phyloP scores from a whole-genome alignment of 1,140 invertebrate species.

The Akabosia matsudoensis region DNA sequence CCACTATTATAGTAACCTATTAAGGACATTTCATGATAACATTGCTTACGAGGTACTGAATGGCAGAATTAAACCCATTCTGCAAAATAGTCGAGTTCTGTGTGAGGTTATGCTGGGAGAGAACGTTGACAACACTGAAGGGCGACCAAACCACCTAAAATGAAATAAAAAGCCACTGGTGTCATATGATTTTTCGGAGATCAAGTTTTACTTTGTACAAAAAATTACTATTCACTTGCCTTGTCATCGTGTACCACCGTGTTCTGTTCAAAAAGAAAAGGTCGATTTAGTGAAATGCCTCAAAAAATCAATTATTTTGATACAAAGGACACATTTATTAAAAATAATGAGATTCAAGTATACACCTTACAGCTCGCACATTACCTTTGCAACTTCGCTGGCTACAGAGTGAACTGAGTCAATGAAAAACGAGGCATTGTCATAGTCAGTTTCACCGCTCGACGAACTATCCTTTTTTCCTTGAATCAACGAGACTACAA shows the following conservation, averaged over 20 bases:
- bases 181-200: too few species aligned
- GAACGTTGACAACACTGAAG: slow-evolving; percentile 43
- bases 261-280: not conserved
- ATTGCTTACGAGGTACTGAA: slow-evolving; percentile 8
- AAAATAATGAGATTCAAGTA: not conserved
- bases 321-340: too few species aligned
- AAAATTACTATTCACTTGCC: too few species aligned
- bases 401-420: not conserved
- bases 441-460: not conserved
- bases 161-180: too few species aligned
- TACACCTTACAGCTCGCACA: not conserved
- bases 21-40: not conserved
- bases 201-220: too few species aligned
- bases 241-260: slow-evolving; percentile 19
- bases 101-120: slow-evolving; percentile 26
- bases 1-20: too few species aligned
- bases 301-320: not conserved
- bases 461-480: not conserved
- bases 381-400: slow-evolving; percentile 16
- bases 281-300: not conserved
- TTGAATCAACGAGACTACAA: not conserved
- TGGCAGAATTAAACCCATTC: slow-evolving; percentile 17
- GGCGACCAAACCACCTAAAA: slow-evolving; percentile 46
- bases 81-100: not conserved
- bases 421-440: slow-evolving; percentile 11